Evolutionary conservation across 2,113 vertebrate species (phyloP), one percentile per base, ranked within the genome.

Genomic region (Engystomops pustulosus): DNA sequence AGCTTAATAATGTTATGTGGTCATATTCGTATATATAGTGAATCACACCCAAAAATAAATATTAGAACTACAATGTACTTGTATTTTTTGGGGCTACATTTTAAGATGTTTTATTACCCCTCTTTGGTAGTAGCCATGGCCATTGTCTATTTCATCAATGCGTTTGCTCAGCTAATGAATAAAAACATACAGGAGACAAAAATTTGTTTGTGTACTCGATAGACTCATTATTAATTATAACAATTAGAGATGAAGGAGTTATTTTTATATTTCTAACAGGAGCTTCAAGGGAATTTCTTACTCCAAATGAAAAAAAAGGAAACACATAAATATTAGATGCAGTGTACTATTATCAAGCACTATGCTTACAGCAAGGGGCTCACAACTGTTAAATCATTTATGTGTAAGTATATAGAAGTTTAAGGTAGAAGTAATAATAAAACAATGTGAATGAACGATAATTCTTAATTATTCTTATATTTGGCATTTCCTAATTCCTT

Each of bases 261-360:
- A 32, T 34, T 76, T 76, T 44, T n/a, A 65, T 6, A 72, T 27
- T 47, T 47, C 38, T n/a, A 23, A 17, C 18, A 72, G 10, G 55
- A 27, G 27, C 30, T 62, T 1, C 58, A 62, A 5, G 23, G 55
- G 55, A 27, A 60, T 60, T 34, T 34, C 9, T 47, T 32, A 30
- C 30, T n/a, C 4, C 25, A 30, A 32, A 74, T 30, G 25, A 44
- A 74, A 23, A 23, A 30, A 7, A 34, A 55, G 74, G 2, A 12
- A 77, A 34, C 10, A 55, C 38, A 55, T 77, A 77, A 77, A 77
- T 77, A 77, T 12, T 6, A 38, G 30, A 55, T 77, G 30, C 18
- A 11, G 0, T 4, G 14, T 36, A 41, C 14, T 25, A 47, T 23
- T 23, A 1, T 15, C 15, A 20, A 27, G 23, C 41, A 27, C 18